These are phyloP conservation scores for Ornithorhynchus anatinus DNA, from an alignment of 2,113 vertebrate genomes.

Conservation along the genomic window DNA sequence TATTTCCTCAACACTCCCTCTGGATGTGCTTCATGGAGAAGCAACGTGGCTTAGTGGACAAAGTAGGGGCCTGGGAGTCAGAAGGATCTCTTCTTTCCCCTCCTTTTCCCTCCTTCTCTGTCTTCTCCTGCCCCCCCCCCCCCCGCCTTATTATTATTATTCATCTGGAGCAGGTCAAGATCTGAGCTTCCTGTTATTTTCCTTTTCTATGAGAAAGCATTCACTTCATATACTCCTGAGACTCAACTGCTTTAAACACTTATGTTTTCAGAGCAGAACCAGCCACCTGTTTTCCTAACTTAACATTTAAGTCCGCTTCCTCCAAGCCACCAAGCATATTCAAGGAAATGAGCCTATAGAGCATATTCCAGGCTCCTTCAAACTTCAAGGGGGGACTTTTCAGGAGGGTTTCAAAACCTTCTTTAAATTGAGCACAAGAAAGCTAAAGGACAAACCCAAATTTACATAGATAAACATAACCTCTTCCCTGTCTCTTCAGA, in stretches of 20 bases:
- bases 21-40: no score
- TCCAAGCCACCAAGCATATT: slow-evolving; percentile 12
- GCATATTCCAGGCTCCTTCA: neutral
- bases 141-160: no score
- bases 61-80: no score
- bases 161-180: no score
- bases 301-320: neutral
- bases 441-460: no score
- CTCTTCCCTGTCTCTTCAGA: neutral
- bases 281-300: neutral
- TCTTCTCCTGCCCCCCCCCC: no score
- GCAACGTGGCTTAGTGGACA: no score
- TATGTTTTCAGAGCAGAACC: neutral
- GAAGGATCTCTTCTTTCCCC: no score
- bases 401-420: neutral
- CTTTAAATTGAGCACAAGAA: neutral
- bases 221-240: neutral
- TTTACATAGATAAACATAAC: neutral
- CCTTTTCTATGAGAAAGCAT: no score
- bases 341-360: neutral
- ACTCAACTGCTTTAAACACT: neutral
- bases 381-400: neutral
- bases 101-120: no score
- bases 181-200: no score
- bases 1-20: no score